Evolutionary conservation across 2,888 invertebrate species (phyloP), one percentile per base, ranked within the genome.

Genomic region (Tortrix viridana): DNA sequence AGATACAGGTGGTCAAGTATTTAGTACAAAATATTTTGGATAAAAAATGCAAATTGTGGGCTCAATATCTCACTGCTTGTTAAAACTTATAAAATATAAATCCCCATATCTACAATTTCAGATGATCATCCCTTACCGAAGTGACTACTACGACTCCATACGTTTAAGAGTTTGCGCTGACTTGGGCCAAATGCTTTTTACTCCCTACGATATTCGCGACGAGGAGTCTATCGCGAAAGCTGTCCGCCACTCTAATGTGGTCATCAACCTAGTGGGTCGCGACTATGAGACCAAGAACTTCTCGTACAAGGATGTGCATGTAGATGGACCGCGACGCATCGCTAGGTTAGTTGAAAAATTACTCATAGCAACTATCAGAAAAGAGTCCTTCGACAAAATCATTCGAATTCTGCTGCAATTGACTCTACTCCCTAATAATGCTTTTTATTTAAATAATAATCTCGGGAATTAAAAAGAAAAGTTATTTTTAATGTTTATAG

Each of bases 241-340:
- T 9, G 95, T 99, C 43, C 96, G 96, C 79, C 96, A 99, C 90
- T 99, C 99, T 1, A 98, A 99, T 92, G 97, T 99, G 56, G 99
- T 99, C 1, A 95, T 99, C 70, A 99, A 99, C 85, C 92, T 99
- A 64, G 94, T 99, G 68, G 99, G 99, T 4, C 93, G 97, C 43
- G 97, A 98, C 73, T 97, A 95, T 93, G 98, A 98, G 85, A 99
- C 99, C 0, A 96, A 94, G 88, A 98, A 98, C 85, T 99, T 95
- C 77, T 95, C 93, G 59, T 98, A 95, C 79, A 89, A 96, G 60
- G 97, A 98, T 89, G 97, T 98, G 0, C 95, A 99, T 92, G 96
- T 97, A 0, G 94, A 95, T 16, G 98, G 97, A 9, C 95, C 99
- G 0, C 93, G 96, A 44, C 94, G 93, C 14, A 89, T 99, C 77